These are phyloP conservation scores for Diadromus collaris DNA, from an alignment of 2,888 invertebrate genomes.

Conservation along the genomic window DNA sequence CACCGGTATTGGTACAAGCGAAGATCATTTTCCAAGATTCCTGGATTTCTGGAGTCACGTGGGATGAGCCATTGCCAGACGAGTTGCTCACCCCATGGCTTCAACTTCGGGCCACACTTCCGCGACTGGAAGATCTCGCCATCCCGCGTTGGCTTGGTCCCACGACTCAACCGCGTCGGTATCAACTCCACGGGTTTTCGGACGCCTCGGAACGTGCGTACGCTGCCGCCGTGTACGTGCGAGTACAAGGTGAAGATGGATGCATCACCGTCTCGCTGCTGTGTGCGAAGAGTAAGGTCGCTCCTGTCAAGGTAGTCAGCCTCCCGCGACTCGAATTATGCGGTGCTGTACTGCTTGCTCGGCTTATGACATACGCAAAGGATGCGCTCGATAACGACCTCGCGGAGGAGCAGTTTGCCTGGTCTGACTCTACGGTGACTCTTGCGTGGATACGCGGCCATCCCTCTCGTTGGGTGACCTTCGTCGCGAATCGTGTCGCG, in stretches of 20 bases:
- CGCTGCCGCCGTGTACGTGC: background rate
- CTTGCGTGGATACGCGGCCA: slow-evolving; percentile 15
- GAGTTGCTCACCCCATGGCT: background rate
- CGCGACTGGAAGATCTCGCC: background rate
- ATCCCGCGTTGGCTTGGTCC: slow-evolving; percentile 12
- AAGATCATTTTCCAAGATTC: background rate
- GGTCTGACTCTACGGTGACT: slow-evolving; percentile 9
- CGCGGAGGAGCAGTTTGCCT: background rate
- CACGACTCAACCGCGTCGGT: background rate
- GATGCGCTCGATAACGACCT: background rate
- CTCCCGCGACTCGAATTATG: slow-evolving; percentile 17
- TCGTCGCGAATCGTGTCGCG: slow-evolving; percentile 14
- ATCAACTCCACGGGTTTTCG: background rate
- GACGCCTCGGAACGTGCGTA: background rate
- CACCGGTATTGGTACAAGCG: background rate
- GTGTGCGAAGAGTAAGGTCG: too few species aligned
- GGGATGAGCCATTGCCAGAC: background rate
- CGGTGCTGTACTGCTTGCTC: slow-evolving; percentile 7
- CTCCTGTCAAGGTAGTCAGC: background rate
- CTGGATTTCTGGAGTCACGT: background rate
- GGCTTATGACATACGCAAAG: background rate
- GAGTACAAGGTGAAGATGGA: background rate
- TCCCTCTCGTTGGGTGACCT: slow-evolving; percentile 11
- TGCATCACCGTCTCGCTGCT: background rate
- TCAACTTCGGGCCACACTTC: background rate